Evolutionary conservation across 2,113 vertebrate genomes (phyloP).

Genomic region (Aphelocoma coerulescens): DNA sequence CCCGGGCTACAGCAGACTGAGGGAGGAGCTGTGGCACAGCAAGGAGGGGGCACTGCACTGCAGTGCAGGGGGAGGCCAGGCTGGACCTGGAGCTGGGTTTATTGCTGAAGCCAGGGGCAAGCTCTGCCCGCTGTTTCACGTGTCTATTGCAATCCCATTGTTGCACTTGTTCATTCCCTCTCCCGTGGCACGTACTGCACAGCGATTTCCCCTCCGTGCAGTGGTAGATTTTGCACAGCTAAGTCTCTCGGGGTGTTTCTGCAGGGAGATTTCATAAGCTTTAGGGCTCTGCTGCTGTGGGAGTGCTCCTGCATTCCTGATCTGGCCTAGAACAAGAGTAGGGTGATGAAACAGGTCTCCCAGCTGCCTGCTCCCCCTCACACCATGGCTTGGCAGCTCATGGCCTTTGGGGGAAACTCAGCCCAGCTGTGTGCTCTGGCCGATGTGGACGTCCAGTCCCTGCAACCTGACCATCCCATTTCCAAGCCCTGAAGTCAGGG

Average conservation of each 20-base stretch:
- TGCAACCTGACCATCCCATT: too few species aligned
- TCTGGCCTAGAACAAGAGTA: not conserved
- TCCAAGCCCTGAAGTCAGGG: not conserved
- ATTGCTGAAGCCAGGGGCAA: not conserved
- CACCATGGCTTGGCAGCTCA: not conserved
- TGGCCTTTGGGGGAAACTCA: not conserved
- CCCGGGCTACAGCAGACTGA: not conserved
- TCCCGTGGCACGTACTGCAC: rapidly evolving
- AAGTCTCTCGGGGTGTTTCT: not conserved
- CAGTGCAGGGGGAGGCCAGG: not conserved
- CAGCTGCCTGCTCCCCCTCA: not conserved
- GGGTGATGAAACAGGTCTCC: not conserved
- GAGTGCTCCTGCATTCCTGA: rapidly evolving
- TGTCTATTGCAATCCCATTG: rapidly evolving
- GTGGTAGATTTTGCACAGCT: not conserved
- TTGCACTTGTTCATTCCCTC: not conserved
- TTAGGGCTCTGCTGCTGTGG: not conserved
- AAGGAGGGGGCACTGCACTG: not conserved
- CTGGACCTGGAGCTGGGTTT: not conserved
- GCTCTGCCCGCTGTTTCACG: rapidly evolving
- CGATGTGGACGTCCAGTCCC: not conserved
- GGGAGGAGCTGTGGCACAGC: not conserved
- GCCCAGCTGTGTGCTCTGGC: not conserved
- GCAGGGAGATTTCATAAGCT: not conserved
- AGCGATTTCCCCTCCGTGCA: not conserved